Conservation (phyloP, 2,113 vertebrate species). For the Melospiza georgiana region DNA sequence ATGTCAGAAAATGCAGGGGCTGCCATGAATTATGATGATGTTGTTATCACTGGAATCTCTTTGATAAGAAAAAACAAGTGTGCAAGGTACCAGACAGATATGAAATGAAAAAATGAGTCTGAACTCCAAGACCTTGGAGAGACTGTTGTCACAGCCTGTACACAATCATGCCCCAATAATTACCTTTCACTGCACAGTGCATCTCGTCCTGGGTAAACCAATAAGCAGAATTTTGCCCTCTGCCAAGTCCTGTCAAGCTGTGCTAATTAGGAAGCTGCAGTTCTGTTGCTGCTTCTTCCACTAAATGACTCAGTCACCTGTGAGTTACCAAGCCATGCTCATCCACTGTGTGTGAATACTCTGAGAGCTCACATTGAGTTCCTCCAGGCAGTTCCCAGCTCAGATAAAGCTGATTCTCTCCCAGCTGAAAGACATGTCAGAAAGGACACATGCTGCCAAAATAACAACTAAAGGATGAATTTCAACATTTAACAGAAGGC, state of each 20-base stretch:
- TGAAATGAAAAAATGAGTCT: not conserved
- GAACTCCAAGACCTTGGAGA: not conserved
- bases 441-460: not conserved
- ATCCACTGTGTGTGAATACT: not conserved
- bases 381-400: not conserved
- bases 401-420: not conserved
- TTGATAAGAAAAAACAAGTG: not conserved
- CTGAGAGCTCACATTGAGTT: not conserved
- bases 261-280: not conserved
- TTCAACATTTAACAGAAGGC: not conserved
- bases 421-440: not conserved
- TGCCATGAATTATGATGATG: not conserved
- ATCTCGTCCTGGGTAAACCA: not conserved
- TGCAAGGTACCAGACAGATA: not conserved
- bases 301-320: not conserved
- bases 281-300: not conserved
- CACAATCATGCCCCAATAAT: not conserved
- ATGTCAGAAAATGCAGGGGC: not conserved
- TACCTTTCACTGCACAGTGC: not conserved
- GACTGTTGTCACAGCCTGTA: not conserved
- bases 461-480: not conserved
- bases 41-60: not conserved
- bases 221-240: not conserved
- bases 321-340: rapidly evolving
- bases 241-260: not conserved